phyloP scores from a whole-genome alignment of 1,140 invertebrate genomes.

The Drosophila lini region DNA sequence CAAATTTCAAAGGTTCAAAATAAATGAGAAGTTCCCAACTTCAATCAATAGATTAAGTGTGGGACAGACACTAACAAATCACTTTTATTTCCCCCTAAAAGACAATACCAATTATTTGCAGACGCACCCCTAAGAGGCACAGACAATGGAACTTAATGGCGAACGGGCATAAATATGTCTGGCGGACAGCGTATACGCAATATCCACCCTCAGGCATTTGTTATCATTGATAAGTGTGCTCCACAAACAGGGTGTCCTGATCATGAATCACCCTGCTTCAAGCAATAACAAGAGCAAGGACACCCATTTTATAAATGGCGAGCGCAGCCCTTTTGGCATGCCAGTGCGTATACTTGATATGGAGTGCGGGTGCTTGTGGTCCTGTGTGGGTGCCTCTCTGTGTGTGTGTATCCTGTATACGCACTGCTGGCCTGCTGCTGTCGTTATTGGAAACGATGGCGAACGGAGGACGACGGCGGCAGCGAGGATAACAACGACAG shows the following conservation, averaged over 20 bases:
- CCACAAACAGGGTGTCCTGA: slow-evolving; percentile 45
- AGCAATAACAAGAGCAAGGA: background rate
- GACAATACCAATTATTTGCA: slow-evolving; percentile 7
- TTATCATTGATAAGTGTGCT: slow-evolving; percentile 69
- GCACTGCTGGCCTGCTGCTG: slow-evolving; percentile 46
- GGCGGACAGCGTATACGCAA: slow-evolving; percentile 63
- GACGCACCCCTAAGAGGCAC: slow-evolving; percentile 24
- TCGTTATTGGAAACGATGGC: slow-evolving; percentile 41
- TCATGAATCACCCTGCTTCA: background rate
- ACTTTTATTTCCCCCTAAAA: slow-evolving; percentile 26
- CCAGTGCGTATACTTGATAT: slow-evolving; percentile 69
- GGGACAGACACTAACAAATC: background rate
- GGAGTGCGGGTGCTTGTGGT: slow-evolving; percentile 33
- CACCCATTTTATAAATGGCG: slow-evolving; percentile 46
- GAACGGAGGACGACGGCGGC: slow-evolving; percentile 21
- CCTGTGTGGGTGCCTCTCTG: slow-evolving; percentile 8
- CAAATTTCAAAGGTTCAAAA: no score
- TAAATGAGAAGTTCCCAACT: background rate
- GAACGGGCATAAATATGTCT: slow-evolving; percentile 21
- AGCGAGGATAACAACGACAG: slow-evolving; percentile 55
- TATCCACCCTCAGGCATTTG: slow-evolving; percentile 59
- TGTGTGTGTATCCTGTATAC: slow-evolving; percentile 52
- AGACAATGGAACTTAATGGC: slow-evolving; percentile 51
- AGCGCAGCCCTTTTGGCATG: slow-evolving; percentile 47
- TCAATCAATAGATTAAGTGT: background rate